Evolutionary conservation across 53 echinoderm and acorn worm species (phyloP), one percentile per base, ranked within the genome.

Genomic region (Crossaster papposus): DNA sequence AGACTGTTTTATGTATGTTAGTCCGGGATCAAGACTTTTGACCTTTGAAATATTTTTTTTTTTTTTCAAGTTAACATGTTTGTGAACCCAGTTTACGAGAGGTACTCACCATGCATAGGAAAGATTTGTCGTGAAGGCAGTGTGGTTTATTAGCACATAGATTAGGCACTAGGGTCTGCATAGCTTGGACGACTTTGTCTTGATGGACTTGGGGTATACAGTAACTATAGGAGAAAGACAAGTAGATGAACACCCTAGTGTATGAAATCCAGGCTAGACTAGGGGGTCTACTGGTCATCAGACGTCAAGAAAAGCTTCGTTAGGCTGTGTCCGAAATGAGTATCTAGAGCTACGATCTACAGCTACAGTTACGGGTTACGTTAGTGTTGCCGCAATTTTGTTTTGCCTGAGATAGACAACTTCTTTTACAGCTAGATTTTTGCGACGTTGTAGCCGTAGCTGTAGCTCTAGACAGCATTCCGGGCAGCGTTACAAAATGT

Each of bases 41-140:
- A 18, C 68, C 68, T 2, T 68, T n/a, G 24, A 44, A 9, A n/a
- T n/a, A n/a, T n/a, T n/a, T n/a, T n/a, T n/a, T n/a, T n/a, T n/a
- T n/a, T 68, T 23, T 11, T 68, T 11, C 5, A 68, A 6, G 22
- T 23, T 4, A 26, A 18, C 1, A 18, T 68, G 4, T 68, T 20
- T 68, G 44, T 5, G 44, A 44, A 44, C 6, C 44, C 44, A 28
- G 68, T 10, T n/a, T 10, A 11, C 28, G 24, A 28, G n/a, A 20
- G 9, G 26, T 17, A 88, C 93, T 86, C 68, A 95, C 95, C 95
- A 95, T 95, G 82, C 88, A 94, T 88, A 93, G 89, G 90, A 93
- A 95, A 70, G 94, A 92, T 77, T 93, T 81, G 86, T 93, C 93
- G 50, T 91, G 77, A 85, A 91, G 86, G 88, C 90, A 90, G 76